Percentiles rank a stretch among this genome's conserved stretches.
phyloP scores from a whole-genome alignment of 1,140 invertebrate species.

The Trachymyrmex cornetzi region DNA sequence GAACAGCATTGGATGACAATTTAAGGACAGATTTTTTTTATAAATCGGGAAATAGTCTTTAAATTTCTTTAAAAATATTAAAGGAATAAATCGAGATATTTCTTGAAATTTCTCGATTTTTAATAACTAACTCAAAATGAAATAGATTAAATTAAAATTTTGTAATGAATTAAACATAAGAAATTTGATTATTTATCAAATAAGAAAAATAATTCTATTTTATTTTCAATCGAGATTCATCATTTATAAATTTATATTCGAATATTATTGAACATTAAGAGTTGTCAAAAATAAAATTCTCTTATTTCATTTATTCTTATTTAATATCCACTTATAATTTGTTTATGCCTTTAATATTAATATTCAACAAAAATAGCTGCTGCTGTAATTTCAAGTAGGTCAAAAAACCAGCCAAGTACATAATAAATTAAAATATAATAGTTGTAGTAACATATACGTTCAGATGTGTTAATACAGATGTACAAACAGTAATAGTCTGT shows the following conservation, averaged over 20 bases:
- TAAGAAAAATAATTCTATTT: no score
- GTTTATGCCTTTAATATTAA: not conserved
- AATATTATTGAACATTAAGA: no score
- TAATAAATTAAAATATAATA: not conserved
- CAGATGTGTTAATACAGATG: not conserved
- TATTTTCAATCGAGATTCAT: no score
- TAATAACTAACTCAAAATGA: not conserved
- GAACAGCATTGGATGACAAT: not conserved
- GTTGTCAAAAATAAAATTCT: no score
- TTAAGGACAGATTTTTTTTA: not conserved
- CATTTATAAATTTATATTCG: no score
- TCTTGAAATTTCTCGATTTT: not conserved
- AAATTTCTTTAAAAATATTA: not conserved
- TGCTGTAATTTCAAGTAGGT: not conserved
- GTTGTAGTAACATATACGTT: not conserved
- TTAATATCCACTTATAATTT: no score
- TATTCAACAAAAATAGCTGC: not conserved
- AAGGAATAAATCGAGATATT: not conserved
- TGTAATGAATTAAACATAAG: no score
- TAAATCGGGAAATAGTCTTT: not conserved
- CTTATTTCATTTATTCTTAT: no score
- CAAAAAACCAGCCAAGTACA: not conserved
- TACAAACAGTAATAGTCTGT: not conserved
- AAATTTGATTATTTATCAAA: no score
- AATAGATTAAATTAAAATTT: not conserved